These are phyloP conservation scores for Lamprotornis superbus DNA, from an alignment of 2,113 vertebrate species.

Conservation along the genomic window DNA sequence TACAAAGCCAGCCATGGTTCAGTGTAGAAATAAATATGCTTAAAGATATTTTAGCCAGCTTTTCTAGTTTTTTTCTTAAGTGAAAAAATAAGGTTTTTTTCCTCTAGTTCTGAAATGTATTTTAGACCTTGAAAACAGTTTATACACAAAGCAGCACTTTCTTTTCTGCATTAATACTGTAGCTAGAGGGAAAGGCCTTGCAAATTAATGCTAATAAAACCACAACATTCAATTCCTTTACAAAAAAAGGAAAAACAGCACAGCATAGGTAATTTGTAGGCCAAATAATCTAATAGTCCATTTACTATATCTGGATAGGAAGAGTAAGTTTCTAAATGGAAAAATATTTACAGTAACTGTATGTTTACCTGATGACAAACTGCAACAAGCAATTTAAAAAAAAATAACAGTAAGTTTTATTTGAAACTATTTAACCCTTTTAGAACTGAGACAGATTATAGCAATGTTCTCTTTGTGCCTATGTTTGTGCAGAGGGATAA, in stretches of 20 bases:
- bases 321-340: background rate
- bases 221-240: background rate
- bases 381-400: background rate
- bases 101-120: background rate
- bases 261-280: background rate
- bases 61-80: background rate
- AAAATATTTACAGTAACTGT: background rate
- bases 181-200: background rate
- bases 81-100: background rate
- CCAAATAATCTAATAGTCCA: background rate
- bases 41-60: background rate
- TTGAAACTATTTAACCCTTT: background rate
- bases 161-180: background rate
- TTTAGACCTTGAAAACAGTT: background rate
- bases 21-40: background rate
- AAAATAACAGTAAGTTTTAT: background rate
- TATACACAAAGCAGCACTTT: background rate
- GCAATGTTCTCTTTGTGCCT: background rate
- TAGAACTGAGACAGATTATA: background rate
- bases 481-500: background rate
- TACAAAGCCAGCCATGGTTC: background rate
- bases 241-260: background rate
- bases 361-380: background rate
- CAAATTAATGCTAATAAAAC: background rate
- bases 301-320: background rate